Percentiles rank a stretch among this genome's conserved stretches.
Evolutionary conservation across 1,140 invertebrate species (phyloP).

Genomic region (Agrilus planipennis): DNA sequence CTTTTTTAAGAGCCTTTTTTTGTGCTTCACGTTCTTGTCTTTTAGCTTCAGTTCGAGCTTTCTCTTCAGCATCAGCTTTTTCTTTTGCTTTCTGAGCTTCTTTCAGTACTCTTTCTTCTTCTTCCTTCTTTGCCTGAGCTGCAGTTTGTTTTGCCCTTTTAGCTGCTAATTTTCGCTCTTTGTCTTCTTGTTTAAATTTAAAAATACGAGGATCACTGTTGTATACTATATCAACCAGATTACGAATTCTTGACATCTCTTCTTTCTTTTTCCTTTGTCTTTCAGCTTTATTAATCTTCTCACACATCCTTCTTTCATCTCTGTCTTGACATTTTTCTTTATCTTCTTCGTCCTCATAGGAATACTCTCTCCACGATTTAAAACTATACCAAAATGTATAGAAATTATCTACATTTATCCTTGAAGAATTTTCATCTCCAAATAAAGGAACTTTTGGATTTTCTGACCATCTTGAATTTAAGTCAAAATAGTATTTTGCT

Average conservation of each 20-base stretch:
- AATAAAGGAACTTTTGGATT: conserved; percentile 76
- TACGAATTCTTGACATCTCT: conserved; percentile 83
- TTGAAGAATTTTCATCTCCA: conserved; percentile 57
- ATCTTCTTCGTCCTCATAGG: conserved; percentile 98
- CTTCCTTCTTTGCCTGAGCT: conserved; percentile 65
- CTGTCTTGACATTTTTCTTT: conserved; percentile 94
- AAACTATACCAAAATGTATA: conserved; percentile 95
- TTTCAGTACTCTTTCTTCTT: conserved; percentile 61
- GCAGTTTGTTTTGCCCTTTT: conserved; percentile 88
- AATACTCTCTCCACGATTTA: conserved; percentile 98
- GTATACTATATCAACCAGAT: conserved; percentile 88
- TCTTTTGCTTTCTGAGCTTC: conserved; percentile 70
- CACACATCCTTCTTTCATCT: conserved; percentile 92
- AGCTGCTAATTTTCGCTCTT: conserved; percentile 75
- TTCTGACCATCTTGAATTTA: conserved; percentile 87
- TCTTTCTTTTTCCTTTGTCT: conserved; percentile 90
- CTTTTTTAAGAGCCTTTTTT: conserved; percentile 74
- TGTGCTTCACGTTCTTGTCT: conserved; percentile 78
- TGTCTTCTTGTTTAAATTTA: conserved; percentile 89
- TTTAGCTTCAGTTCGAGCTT: conserved; percentile 63
- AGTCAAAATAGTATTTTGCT: conserved; percentile 69
- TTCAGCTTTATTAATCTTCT: conserved; percentile 92
- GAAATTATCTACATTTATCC: conserved; percentile 71
- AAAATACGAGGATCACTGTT: conserved; percentile 84
- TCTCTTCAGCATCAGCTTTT: conserved; percentile 68